Evolutionary conservation across 1,140 invertebrate species (phyloP).

Genomic region (Caerostris darwini): DNA sequence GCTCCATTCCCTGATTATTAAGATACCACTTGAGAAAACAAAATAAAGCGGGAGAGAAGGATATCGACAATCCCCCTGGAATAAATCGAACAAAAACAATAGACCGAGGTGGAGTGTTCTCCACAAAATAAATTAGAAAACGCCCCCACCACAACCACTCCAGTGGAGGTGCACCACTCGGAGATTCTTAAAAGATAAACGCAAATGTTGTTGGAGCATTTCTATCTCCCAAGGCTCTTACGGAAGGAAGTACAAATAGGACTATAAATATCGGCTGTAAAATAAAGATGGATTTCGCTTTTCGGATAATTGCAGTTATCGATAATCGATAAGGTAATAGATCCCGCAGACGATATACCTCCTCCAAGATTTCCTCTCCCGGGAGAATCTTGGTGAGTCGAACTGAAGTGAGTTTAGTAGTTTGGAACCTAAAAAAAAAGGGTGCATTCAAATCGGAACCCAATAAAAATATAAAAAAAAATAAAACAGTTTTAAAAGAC

Average conservation of each 20-base stretch:
- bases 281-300: constrained; percentile 71
- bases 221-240: neutral
- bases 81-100: constrained; percentile 24
- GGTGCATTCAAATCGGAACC: constrained; percentile 55
- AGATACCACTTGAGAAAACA: neutral
- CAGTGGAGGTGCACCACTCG: neutral
- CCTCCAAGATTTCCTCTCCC: neutral
- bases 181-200: constrained; percentile 43
- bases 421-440: constrained; percentile 21
- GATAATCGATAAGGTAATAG: constrained; percentile 65
- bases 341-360: constrained; percentile 44
- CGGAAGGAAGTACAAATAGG: neutral
- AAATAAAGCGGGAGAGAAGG: neutral
- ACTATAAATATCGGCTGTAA: constrained; percentile 69
- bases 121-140: constrained; percentile 35
- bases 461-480: constrained; percentile 36
- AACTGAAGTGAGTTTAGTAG: neutral
- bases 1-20: neutral
- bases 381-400: neutral
- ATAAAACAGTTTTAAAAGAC: neutral
- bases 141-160: neutral
- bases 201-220: constrained; percentile 28
- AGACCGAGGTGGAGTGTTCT: neutral
- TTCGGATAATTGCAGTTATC: constrained; percentile 72
- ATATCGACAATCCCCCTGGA: neutral